Evolutionary conservation across 2,797 vertebrate genomes (phyloP).

Genomic region (Takifugu ocellatus): DNA sequence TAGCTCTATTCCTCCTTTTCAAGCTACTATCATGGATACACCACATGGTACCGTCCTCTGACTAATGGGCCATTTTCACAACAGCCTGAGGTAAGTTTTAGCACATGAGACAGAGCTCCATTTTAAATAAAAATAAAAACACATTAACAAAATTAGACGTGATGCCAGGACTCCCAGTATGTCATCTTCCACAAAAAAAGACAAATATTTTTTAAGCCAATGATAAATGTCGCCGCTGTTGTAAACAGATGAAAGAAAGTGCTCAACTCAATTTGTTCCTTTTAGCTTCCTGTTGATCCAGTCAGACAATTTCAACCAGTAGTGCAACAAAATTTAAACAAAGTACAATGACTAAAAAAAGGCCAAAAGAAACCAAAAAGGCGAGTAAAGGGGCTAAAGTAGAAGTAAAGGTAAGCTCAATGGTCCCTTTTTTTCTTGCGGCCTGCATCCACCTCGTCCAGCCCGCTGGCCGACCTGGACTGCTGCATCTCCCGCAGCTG

Average conservation of each 20-base stretch:
- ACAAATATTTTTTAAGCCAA: slow-evolving; percentile 25
- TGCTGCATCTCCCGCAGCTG: slow-evolving; percentile 64
- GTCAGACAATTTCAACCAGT: slow-evolving; percentile 32
- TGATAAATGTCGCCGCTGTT: background rate
- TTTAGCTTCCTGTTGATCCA: slow-evolving; percentile 13
- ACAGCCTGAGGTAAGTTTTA: slow-evolving; percentile 76
- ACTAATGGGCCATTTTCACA: slow-evolving; percentile 57
- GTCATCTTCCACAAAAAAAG: slow-evolving; percentile 38
- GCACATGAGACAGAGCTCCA: slow-evolving; percentile 62
- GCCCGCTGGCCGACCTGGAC: slow-evolving; percentile 52
- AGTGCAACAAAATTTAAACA: slow-evolving; percentile 64
- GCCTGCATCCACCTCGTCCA: slow-evolving; percentile 74
- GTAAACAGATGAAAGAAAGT: background rate
- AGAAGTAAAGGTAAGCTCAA: slow-evolving; percentile 23
- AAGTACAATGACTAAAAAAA: slow-evolving; percentile 37
- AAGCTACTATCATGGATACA: slow-evolving; percentile 58
- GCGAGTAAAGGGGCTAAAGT: slow-evolving; percentile 4
- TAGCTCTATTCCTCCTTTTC: slow-evolving; percentile 62
- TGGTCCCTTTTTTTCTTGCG: slow-evolving; percentile 69
- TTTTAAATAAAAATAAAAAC: slow-evolving; percentile 43
- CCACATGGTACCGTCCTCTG: slow-evolving; percentile 51
- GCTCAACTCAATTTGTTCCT: too few species aligned
- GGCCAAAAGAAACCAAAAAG: slow-evolving; percentile 32
- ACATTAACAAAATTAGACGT: slow-evolving; percentile 33
- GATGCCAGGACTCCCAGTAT: slow-evolving; percentile 36